Base-by-base conservation (phyloP, 2,797 vertebrate species). In the Momotus momota region DNA sequence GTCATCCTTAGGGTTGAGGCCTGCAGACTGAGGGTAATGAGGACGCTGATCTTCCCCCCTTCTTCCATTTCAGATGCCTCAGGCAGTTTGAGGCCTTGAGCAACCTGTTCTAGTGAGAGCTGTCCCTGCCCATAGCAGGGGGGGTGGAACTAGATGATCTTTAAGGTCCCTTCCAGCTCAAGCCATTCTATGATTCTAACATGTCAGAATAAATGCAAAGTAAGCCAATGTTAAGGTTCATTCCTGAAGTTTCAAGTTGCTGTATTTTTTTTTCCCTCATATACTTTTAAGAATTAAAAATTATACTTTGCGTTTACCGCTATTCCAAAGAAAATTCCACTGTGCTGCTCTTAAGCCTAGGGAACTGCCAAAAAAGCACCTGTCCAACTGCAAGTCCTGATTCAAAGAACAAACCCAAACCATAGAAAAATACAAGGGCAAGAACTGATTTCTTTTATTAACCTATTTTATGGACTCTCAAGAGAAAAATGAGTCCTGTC, bases 391-490 rank as follows among this genome's bases (percentile, higher is more conserved):
- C 40, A 83, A 58, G 9, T 71, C 65, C 48, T 0, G 0, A 43
- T 48, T 69, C 70, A 75, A 77, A 82, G 61, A 85, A 81, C 7
- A 67, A 92, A 86, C 25, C 82, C 58, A 81, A 93, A 67, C 20
- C 27, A 20, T 55, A 31, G 70, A 48, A 88, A 88, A 94, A 75
- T 75, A 81, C 69, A 89, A 96, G 82, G 82, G 54, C 73, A 84
- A 86, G 64, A 88, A 79, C 55, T 55, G 61, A 27, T 43, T 73
- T 93, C 33, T 46, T 95, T 94, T 91, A 93, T 95, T 96, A 94
- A 94, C 96, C 94, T 97, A 94, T 91, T 96, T 96, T 81, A 84
- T 0, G 14, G 70, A 84, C 71, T 94, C 94, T 94, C 91, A 11
- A 73, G 95, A 90, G 89, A 38, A 81, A 93, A 90, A 72, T 41